Conservation (phyloP, 1,140 invertebrate species). For the Drosophila leontia region DNA sequence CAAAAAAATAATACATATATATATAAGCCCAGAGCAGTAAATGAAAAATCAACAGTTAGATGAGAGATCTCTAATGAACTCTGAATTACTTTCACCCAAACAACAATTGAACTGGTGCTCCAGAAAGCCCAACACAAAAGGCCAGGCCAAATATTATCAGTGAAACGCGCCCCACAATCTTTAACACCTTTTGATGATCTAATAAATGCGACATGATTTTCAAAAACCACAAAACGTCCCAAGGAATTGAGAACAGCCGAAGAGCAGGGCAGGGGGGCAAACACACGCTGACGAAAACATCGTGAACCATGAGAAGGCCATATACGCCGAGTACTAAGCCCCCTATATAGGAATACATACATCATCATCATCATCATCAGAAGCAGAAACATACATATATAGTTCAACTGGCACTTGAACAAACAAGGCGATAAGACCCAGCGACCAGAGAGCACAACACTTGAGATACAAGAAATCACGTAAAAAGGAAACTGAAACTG, state of each 20-base stretch:
- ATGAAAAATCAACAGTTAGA: constrained; percentile 38
- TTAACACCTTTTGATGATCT: constrained; percentile 78
- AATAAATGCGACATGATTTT: constrained; percentile 79
- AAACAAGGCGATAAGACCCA: constrained; percentile 69
- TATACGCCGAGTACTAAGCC: constrained; percentile 52
- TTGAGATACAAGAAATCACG: constrained; percentile 75
- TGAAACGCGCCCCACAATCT: constrained; percentile 66
- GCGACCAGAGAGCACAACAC: constrained; percentile 60
- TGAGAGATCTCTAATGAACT: constrained; percentile 61
- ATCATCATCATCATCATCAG: constrained; percentile 31
- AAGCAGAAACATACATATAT: constrained; percentile 41
- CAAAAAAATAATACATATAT: constrained; percentile 8
- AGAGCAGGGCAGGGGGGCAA: neutral
- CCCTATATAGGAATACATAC: constrained; percentile 45
- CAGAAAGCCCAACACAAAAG: constrained; percentile 39
- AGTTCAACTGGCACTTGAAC: constrained; percentile 67
- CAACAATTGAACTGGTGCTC: constrained; percentile 43
- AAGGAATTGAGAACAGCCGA: constrained; percentile 48
- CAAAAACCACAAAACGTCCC: constrained; percentile 59
- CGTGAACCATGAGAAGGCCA: constrained; percentile 55
- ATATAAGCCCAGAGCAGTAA: neutral
- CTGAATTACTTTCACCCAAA: constrained; percentile 59
- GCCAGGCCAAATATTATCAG: constrained; percentile 67
- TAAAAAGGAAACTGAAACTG: constrained; percentile 55
- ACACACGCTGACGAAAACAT: constrained; percentile 41